Evolutionary conservation across 1,140 invertebrate genomes (phyloP).

Genomic region (Orchesella cincta): DNA sequence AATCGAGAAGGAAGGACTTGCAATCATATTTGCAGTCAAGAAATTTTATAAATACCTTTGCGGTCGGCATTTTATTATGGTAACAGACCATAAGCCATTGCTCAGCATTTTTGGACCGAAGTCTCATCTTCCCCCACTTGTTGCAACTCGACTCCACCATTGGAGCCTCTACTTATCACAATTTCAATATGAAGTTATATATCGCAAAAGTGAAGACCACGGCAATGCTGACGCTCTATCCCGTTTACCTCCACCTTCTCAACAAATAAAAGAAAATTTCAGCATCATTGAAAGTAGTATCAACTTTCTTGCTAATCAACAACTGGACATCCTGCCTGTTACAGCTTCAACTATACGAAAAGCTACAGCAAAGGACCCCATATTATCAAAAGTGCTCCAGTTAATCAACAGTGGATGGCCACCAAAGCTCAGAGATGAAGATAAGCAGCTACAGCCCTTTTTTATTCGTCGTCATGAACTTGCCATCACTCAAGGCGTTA

Average conservation of each 20-base stretch:
- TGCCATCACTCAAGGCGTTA: constrained; percentile 23
- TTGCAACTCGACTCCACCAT: constrained; percentile 53
- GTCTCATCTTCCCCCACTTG: constrained; percentile 33
- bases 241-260: constrained; percentile 39
- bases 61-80: constrained; percentile 48
- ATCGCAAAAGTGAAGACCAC: constrained; percentile 51
- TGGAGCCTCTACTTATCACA: constrained; percentile 54
- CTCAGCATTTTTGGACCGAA: neutral
- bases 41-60: constrained; percentile 58
- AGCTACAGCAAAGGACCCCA: neutral
- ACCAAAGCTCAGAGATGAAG: neutral
- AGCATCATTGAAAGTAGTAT: neutral
- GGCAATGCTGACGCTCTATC: constrained; percentile 53
- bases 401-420: constrained; percentile 31
- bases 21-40: constrained; percentile 57
- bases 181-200: constrained; percentile 55
- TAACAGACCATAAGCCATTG: constrained; percentile 41
- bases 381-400: constrained; percentile 26
- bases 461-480: constrained; percentile 27
- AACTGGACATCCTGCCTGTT: neutral
- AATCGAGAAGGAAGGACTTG: constrained; percentile 49
- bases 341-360: neutral
- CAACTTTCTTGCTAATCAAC: too few relatives aligned
- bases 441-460: constrained; percentile 5
- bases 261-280: neutral